These are phyloP conservation scores for Phalacrocorax pelagicus DNA, from an alignment of 2,113 vertebrate species.

Conservation along the genomic window DNA sequence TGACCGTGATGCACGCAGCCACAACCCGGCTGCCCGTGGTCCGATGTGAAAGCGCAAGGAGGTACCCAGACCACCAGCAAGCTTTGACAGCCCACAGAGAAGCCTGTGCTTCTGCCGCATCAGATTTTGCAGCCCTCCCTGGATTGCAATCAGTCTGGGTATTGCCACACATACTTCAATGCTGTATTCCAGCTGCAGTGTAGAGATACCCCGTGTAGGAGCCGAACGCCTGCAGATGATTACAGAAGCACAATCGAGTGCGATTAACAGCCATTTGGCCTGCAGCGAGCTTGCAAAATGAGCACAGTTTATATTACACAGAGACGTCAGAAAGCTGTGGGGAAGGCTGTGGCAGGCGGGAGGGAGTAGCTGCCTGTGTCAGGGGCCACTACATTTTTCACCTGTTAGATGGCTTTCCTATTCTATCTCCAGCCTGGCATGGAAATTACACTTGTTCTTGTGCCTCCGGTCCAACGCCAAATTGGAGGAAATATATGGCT, in stretches of 20 bases:
- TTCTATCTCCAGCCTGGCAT: not conserved
- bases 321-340: not conserved
- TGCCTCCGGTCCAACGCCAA: not conserved
- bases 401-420: constrained; percentile 16
- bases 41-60: fast-evolving
- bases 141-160: not conserved
- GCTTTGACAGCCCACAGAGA: not conserved
- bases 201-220: not conserved
- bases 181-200: not conserved
- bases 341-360: not conserved
- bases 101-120: not conserved
- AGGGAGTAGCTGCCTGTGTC: not conserved
- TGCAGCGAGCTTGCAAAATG: not conserved
- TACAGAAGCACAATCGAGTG: not conserved
- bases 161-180: fast-evolving
- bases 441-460: not conserved
- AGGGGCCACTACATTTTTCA: constrained; percentile 24
- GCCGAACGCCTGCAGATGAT: not conserved
- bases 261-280: not conserved
- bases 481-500: constrained; percentile 16
- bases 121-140: not conserved
- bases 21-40: fast-evolving
- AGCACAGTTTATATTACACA: not conserved
- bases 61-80: too few relatives aligned
- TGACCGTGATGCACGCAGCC: fast-evolving